Evolutionary conservation across 2,888 invertebrate species (phyloP).

Genomic region (Lissocephala sabroskyi): DNA sequence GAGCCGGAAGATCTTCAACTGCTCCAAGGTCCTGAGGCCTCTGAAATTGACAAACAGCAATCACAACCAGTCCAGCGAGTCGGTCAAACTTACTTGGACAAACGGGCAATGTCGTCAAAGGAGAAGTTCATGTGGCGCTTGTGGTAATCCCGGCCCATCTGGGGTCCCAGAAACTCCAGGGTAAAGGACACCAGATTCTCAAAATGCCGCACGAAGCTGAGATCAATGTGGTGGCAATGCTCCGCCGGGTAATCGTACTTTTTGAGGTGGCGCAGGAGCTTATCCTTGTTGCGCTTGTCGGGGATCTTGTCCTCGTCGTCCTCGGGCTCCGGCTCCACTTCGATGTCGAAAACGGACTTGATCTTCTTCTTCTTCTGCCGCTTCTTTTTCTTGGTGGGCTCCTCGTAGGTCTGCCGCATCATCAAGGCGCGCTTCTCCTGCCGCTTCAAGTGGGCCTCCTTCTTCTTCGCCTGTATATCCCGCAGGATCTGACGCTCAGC

Average conservation of each 20-base stretch:
- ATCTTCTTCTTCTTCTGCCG: conserved; percentile 14
- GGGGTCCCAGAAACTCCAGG: conserved; percentile 61
- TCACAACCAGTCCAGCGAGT: too few relatives aligned
- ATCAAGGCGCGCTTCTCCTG: conserved; percentile 7
- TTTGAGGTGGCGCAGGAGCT: conserved; percentile 21
- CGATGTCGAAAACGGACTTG: conserved; percentile 33
- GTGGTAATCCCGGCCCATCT: conserved; percentile 46
- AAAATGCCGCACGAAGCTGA: conserved; percentile 55
- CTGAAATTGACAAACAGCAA: conserved; percentile 24
- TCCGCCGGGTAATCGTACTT: conserved; percentile 49
- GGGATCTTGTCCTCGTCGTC: conserved; percentile 29
- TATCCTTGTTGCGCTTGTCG: conserved; percentile 45
- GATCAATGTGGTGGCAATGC: conserved; percentile 62
- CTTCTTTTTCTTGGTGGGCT: conserved; percentile 1
- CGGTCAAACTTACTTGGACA: conserved; percentile 49
- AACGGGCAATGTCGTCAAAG: conserved; percentile 45
- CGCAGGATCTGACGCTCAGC: conserved; percentile 31
- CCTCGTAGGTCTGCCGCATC: not conserved
- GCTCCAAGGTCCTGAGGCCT: conserved; percentile 36
- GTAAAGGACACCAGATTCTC: conserved; percentile 40
- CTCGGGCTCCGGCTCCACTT: conserved; percentile 38
- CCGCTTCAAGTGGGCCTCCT: conserved; percentile 20
- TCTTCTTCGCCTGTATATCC: conserved; percentile 16
- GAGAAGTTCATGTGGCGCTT: conserved; percentile 60
- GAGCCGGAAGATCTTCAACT: conserved; percentile 52